Conservation (phyloP, 2,797 vertebrate species). For the Pteronotus mesoamericanus region DNA sequence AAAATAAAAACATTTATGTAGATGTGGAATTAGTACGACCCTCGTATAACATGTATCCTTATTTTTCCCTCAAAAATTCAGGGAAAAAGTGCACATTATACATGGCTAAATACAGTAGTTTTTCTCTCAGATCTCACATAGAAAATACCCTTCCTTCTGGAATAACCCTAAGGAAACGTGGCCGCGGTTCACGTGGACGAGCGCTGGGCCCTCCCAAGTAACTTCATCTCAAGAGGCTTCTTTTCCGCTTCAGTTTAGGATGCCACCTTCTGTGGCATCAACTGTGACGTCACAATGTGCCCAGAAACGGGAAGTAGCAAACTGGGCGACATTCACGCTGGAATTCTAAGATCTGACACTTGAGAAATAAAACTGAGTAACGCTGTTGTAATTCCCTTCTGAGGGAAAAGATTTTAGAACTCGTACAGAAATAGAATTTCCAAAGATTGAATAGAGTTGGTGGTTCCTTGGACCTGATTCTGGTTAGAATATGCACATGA, state of each 20-base stretch:
- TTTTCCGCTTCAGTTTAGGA: neutral
- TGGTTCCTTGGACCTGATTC: neutral
- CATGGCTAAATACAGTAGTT: too few relatives aligned
- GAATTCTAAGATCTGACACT: neutral
- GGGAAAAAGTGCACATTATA: too few relatives aligned
- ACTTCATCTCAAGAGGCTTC: neutral
- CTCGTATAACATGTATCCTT: too few relatives aligned
- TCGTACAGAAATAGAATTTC: neutral
- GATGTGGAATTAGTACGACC: too few relatives aligned
- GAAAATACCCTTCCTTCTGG: neutral
- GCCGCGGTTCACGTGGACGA: rapidly evolving
- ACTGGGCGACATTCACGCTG: neutral
- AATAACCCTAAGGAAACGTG: neutral
- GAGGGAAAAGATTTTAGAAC: neutral
- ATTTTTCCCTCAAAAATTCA: too few relatives aligned
- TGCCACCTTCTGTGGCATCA: neutral
- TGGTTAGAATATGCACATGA: rapidly evolving
- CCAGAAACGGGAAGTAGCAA: neutral
- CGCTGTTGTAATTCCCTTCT: neutral
- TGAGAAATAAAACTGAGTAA: neutral
- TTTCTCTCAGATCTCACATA: neutral
- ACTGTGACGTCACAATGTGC: neutral
- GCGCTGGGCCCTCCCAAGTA: neutral
- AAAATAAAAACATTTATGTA: too few relatives aligned
- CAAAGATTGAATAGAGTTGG: rapidly evolving